Evolutionary conservation across 2,797 vertebrate species (phyloP).

Genomic region (Falco concolor): DNA sequence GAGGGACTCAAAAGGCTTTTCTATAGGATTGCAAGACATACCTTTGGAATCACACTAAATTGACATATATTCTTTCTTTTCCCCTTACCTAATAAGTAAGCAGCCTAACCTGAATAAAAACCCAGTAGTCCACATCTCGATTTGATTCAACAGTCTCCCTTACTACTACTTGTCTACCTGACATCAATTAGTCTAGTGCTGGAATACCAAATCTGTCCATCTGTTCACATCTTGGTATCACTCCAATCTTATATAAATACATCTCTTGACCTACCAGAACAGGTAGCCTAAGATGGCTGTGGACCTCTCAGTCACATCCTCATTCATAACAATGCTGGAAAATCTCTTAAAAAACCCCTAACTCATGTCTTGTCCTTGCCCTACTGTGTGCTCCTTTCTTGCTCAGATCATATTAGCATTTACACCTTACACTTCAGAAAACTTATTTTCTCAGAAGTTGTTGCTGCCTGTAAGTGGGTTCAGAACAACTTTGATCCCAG

Average conservation of each 20-base stretch:
- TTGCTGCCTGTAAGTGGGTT: background rate
- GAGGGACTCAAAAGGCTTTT: background rate
- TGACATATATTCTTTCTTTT: background rate
- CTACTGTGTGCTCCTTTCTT: background rate
- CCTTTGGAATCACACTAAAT: background rate
- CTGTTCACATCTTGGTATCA: background rate
- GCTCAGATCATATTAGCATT: background rate
- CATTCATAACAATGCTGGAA: background rate
- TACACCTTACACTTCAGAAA: background rate
- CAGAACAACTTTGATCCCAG: background rate
- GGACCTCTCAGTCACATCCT: background rate
- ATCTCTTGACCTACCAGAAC: background rate
- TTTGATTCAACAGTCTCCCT: background rate
- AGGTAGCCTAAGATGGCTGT: background rate
- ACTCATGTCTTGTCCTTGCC: accelerated
- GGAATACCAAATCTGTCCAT: background rate
- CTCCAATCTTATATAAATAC: background rate
- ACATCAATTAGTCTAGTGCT: background rate
- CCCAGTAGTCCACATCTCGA: background rate
- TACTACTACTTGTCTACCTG: background rate
- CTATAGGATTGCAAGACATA: accelerated
- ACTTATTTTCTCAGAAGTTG: background rate
- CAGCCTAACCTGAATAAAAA: background rate
- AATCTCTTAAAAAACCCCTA: accelerated
- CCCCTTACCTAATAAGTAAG: background rate